A percentile compares a stretch with the other conserved stretches of the same genome.
Evolutionary conservation across 2,797 vertebrate genomes (phyloP).

Genomic region (Hephaestus fuliginosus): DNA sequence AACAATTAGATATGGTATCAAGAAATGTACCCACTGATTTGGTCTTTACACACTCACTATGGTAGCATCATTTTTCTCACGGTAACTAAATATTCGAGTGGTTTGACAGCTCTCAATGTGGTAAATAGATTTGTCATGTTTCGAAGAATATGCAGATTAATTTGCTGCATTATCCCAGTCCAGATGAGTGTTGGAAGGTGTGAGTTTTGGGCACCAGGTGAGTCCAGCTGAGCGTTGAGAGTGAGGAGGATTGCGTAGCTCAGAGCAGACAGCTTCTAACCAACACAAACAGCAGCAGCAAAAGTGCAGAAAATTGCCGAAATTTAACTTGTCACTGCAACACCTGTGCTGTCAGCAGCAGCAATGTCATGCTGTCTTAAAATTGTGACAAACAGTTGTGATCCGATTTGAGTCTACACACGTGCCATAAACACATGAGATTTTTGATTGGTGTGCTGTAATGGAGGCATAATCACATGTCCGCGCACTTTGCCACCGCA

Average conservation of each 20-base stretch:
- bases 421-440: constrained; percentile 21
- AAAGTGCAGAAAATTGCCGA: constrained; percentile 50
- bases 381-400: constrained; percentile 51
- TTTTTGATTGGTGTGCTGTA: constrained; percentile 23
- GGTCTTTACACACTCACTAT: neutral
- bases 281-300: constrained; percentile 44
- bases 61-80: constrained; percentile 1
- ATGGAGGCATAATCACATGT: neutral
- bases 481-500: neutral
- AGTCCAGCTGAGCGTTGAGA: constrained; percentile 23
- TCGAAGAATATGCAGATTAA: neutral
- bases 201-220: constrained; percentile 11
- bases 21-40: neutral
- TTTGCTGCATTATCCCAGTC: neutral
- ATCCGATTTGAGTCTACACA: constrained; percentile 25
- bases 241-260: constrained; percentile 15
- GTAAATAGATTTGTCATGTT: neutral
- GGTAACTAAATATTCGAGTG: neutral
- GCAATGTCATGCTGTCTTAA: constrained; percentile 32
- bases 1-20: neutral
- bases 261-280: constrained; percentile 32
- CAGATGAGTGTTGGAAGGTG: constrained; percentile 6
- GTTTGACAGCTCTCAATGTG: neutral
- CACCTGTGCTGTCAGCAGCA: constrained; percentile 45
- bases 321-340: constrained; percentile 52